Percentiles rank a stretch among this genome's conserved stretches.
These are phyloP conservation scores for Tenualosa ilisha DNA, from an alignment of 2,797 vertebrate genomes.

Conservation along the genomic window DNA sequence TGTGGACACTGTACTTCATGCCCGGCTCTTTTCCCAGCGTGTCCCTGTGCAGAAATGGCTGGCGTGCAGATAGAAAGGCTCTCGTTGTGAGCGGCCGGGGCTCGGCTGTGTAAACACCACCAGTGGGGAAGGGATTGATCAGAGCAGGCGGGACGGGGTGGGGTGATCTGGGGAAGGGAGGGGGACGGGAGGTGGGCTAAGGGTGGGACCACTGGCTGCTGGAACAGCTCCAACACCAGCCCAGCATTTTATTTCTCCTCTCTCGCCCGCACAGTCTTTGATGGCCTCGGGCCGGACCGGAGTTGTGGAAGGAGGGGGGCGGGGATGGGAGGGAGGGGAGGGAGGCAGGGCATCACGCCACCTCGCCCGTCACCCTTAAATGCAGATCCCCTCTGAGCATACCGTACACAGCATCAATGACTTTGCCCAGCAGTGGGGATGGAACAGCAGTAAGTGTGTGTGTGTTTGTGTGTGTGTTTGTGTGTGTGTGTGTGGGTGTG, in stretches of 20 bases:
- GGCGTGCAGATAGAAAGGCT: not conserved
- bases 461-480: no score
- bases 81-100: not conserved
- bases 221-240: constrained; percentile 11
- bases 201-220: not conserved
- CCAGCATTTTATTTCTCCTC: not conserved
- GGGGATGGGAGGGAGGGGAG: not conserved
- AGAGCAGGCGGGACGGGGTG: constrained; percentile 3
- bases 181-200: not conserved
- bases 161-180: not conserved
- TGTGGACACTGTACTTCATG: not conserved
- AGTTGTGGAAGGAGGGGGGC: not conserved
- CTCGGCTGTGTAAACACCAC: constrained; percentile 16
- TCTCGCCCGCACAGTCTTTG: not conserved
- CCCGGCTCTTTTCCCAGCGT: not conserved
- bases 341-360: not conserved
- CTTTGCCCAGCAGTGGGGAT: not conserved
- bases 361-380: not conserved
- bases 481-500: no score
- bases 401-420: not conserved
- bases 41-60: constrained; percentile 11
- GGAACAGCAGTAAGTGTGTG: not conserved
- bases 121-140: constrained; percentile 23
- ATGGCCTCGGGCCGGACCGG: not conserved
- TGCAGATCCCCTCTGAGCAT: not conserved